Evolutionary conservation across 2,797 vertebrate genomes (phyloP), one percentile per base, ranked within the genome.

Genomic region (Allobates femoralis): DNA sequence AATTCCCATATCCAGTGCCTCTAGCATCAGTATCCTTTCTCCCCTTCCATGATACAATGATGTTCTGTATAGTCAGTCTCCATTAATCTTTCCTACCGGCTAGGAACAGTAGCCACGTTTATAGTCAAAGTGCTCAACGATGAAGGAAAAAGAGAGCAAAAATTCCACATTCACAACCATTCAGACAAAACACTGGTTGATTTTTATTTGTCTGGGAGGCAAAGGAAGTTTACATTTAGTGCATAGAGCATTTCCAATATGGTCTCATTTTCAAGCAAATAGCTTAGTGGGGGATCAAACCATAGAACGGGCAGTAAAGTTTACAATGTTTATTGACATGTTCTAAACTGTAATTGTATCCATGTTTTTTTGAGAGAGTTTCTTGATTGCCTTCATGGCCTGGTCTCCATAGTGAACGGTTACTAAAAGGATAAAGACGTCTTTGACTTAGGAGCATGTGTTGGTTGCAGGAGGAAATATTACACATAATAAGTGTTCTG

Each of bases 251-350:
- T 83, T 67, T 71, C 51, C 41, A 56, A 80, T 21, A 56, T 71
- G 64, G 67, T 77, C 74, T 55, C n/a, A 0, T 41, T 77, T 87
- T 83, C 34, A 87, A 79, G 37, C 76, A 86, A 81, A 77, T 86
- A 82, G 34, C 79, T 56, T 82, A 58, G 79, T 67, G 79, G 85
- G 79, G 77, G 85, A 81, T 75, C 85, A 46, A 66, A 58, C n/a
- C 21, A 18, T 41, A 82, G 78, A 64, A 50, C 32, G 26, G n/a
- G 78, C 78, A n/a, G 46, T 86, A 81, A 86, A 81, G 58, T 75
- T 75, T 85, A 81, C 41, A 46, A 21, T 86, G 85, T 86, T 86
- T 86, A 77, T 77, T 86, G 71, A 86, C 85, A 82, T 86, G 79
- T 75, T 64, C 71, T 86, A 81, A 19, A 34, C n/a, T 66, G 69